Evolutionary conservation across 2,888 invertebrate genomes (phyloP).

Genomic region (Eupelmus urozonus): DNA sequence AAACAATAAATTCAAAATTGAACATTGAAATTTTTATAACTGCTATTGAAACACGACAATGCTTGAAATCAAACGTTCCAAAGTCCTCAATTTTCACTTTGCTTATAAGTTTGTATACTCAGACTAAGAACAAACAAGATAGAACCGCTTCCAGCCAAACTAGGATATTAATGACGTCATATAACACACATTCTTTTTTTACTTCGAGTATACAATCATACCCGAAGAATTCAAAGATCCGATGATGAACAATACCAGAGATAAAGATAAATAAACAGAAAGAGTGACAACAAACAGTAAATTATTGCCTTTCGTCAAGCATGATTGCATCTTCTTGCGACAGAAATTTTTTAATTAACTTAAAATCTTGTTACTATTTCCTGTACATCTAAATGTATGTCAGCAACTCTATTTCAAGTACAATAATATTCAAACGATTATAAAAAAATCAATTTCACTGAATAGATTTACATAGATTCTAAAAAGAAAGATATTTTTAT

Average conservation of each 20-base stretch:
- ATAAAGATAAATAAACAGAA: slow-evolving; percentile 34
- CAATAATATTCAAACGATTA: too few species aligned
- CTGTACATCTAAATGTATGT: too few species aligned
- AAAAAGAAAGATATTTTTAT: too few species aligned
- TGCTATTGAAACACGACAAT: neutral
- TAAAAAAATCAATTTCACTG: too few species aligned
- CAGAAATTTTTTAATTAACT: too few species aligned
- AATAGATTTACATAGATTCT: too few species aligned
- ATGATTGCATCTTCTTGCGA: neutral
- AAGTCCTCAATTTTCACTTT: slow-evolving; percentile 28
- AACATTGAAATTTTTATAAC: too few species aligned
- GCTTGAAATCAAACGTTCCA: neutral
- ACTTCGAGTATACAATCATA: neutral
- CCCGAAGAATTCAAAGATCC: slow-evolving; percentile 17
- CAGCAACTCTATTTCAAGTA: too few species aligned
- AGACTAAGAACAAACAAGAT: slow-evolving; percentile 21
- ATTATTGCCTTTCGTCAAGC: slow-evolving; percentile 2
- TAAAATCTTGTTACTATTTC: too few species aligned
- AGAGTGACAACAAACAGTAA: slow-evolving; percentile 18
- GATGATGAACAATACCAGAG: slow-evolving; percentile 6
- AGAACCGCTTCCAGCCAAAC: slow-evolving; percentile 39
- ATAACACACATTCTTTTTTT: slow-evolving; percentile 9
- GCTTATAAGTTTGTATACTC: neutral
- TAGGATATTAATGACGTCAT: slow-evolving; percentile 42
- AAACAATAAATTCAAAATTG: too few species aligned